phyloP scores from a whole-genome alignment of 1,140 invertebrate genomes.

The Drosophila melanogaster region Release_6_plus_ISO1_MT NT_037436.4:8418001-8418500 shows the following conservation, averaged over 20 bases:
- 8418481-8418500: slow-evolving; percentile 66
- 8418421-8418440: slow-evolving; percentile 62
- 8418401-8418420: background rate
- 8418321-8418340: slow-evolving; percentile 38
- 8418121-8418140: slow-evolving; percentile 65
- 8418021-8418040: slow-evolving; percentile 23
- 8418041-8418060: slow-evolving; percentile 6
- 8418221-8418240: background rate
- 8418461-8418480: slow-evolving; percentile 67
- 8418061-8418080: slow-evolving; percentile 26
- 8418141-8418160: slow-evolving; percentile 43
- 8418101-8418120: slow-evolving; percentile 61
- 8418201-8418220: background rate
- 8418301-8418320: slow-evolving; percentile 52
- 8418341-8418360: slow-evolving; percentile 47
- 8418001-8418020: too few relatives aligned
- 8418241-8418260: slow-evolving; percentile 49
- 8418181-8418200: slow-evolving; percentile 24
- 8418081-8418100: slow-evolving; percentile 15
- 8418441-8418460: slow-evolving; percentile 78
- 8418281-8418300: slow-evolving; percentile 47
- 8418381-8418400: slow-evolving; percentile 20
- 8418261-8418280: slow-evolving; percentile 55
- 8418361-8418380: slow-evolving; percentile 25
- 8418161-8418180: slow-evolving; percentile 68